Conservation (phyloP, 2,113 vertebrate genomes). For the Cottus gobio region DNA sequence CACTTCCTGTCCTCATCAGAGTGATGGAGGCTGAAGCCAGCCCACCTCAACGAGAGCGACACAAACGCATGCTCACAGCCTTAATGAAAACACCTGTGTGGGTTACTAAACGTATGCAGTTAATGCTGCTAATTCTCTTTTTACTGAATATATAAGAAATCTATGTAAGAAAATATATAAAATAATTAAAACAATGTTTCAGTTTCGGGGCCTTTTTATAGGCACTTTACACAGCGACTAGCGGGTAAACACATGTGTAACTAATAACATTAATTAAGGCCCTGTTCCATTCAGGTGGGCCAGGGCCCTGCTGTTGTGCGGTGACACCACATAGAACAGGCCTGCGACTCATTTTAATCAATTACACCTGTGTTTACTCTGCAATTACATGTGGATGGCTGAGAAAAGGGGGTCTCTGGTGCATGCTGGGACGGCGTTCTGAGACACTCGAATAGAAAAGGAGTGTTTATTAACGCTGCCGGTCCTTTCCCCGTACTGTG, state of each 20-base stretch:
- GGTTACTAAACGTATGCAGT: not conserved
- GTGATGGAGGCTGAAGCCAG: not conserved
- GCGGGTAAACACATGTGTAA: not conserved
- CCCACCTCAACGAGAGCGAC: not conserved
- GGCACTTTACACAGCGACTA: too few relatives aligned
- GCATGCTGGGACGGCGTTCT: not conserved
- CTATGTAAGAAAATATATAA: too few relatives aligned
- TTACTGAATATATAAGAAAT: not conserved
- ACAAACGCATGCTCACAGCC: not conserved
- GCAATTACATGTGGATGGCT: not conserved
- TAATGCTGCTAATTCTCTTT: not conserved
- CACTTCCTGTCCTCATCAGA: conserved; percentile 1
- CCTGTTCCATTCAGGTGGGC: not conserved
- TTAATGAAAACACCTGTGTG: not conserved
- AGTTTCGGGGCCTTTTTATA: not conserved
- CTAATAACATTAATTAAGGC: not conserved
- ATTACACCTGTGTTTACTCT: not conserved
- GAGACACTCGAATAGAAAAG: not conserved
- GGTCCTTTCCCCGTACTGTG: not conserved
- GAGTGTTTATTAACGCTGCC: not conserved
- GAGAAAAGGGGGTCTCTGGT: not conserved
- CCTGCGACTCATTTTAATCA: not conserved
- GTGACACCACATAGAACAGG: not conserved
- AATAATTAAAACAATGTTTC: not conserved
- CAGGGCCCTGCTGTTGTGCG: not conserved